phyloP scores from a whole-genome alignment of 2,113 vertebrate genomes.

The Larimichthys crocea region DNA sequence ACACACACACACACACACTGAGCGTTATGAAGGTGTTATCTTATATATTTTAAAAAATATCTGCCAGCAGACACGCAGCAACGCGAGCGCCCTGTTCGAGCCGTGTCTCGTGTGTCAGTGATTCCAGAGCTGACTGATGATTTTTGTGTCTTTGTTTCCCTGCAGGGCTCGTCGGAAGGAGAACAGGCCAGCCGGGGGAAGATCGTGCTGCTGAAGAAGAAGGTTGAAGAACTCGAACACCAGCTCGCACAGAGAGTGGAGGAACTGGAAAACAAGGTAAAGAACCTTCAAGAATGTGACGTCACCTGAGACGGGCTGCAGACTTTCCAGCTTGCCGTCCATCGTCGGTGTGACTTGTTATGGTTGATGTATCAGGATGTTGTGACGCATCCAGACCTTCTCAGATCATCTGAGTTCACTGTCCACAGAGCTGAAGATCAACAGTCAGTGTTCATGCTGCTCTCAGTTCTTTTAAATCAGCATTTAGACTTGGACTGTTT shows the following conservation, averaged over 20 bases:
- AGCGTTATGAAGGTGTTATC: background rate
- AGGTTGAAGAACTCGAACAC: conserved; percentile 89
- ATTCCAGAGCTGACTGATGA: conserved; percentile 23
- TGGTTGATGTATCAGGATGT: background rate
- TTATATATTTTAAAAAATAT: background rate
- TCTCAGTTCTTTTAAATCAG: too few species aligned
- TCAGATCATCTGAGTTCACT: background rate
- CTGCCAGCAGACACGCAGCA: background rate
- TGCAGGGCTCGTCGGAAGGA: conserved; percentile 81
- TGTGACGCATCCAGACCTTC: background rate
- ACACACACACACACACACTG: too few species aligned
- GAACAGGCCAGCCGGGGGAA: conserved; percentile 90
- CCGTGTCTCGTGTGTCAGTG: background rate
- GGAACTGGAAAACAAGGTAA: conserved; percentile 86
- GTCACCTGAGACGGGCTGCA: too few species aligned
- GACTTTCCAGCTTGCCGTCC: background rate
- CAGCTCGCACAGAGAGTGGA: conserved; percentile 84
- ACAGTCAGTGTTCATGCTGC: background rate
- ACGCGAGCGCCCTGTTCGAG: background rate
- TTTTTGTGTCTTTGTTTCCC: background rate
- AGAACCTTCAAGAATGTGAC: too few species aligned
- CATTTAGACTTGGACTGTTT: background rate
- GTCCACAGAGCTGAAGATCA: background rate
- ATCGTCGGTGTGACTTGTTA: background rate
- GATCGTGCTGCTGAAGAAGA: conserved; percentile 89